Conservation (phyloP, 2,797 vertebrate genomes). For the Linurgus olivaceus region DNA sequence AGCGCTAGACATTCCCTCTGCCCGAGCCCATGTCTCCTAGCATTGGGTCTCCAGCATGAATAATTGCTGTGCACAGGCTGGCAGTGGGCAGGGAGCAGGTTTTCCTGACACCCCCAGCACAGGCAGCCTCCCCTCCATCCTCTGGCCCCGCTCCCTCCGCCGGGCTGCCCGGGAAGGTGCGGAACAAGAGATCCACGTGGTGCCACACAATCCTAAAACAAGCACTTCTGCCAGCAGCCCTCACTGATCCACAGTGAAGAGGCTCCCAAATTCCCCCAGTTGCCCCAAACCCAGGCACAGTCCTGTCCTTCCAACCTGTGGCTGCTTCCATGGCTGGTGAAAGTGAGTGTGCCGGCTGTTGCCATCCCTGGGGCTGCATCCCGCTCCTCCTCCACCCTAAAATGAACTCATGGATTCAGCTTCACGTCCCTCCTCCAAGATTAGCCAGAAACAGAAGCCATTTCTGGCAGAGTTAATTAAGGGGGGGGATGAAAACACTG, state of each 20-base stretch:
- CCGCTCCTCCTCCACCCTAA: background rate
- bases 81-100: background rate
- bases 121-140: background rate
- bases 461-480: background rate
- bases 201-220: fast-evolving
- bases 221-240: background rate
- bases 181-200: fast-evolving
- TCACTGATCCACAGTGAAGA: fast-evolving
- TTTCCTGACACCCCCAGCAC: background rate
- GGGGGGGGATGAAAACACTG: background rate
- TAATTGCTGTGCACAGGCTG: conserved; percentile 15
- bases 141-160: background rate
- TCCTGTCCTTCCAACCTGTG: background rate
- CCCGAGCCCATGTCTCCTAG: conserved; percentile 28
- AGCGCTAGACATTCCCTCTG: conserved; percentile 28
- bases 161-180: fast-evolving
- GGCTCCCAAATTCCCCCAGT: background rate
- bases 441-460: background rate
- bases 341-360: fast-evolving
- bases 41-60: conserved; percentile 36
- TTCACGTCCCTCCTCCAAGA: background rate
- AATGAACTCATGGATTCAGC: background rate
- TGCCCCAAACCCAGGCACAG: background rate
- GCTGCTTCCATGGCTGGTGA: background rate
- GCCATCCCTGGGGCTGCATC: background rate